These are phyloP conservation scores for Riptortus pedestris DNA, from an alignment of 1,140 invertebrate genomes.

Conservation along the genomic window DNA sequence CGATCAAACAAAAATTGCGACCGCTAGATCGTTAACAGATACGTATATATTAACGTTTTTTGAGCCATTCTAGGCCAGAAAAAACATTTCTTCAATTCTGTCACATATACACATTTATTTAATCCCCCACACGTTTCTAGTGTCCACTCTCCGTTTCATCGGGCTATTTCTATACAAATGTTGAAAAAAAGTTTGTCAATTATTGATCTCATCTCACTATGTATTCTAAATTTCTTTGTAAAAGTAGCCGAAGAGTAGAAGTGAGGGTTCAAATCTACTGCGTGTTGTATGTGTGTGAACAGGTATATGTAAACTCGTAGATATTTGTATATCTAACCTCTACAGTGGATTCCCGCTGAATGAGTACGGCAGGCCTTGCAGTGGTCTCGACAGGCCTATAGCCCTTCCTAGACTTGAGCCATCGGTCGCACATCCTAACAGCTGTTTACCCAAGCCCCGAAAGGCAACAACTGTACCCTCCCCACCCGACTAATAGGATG, in stretches of 20 bases:
- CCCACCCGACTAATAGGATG: neutral
- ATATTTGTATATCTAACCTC: neutral
- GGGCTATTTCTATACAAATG: neutral
- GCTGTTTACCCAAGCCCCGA: neutral
- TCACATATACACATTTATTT: neutral
- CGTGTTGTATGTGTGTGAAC: no score
- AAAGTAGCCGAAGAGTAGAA: no score
- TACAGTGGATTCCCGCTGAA: neutral
- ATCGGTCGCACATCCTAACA: neutral
- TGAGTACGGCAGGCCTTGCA: neutral
- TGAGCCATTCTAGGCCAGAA: no score
- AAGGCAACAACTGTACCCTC: neutral
- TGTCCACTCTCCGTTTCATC: neutral
- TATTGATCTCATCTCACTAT: no score
- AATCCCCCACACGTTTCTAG: neutral
- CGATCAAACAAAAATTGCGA: no score
- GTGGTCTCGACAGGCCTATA: conserved; percentile 1
- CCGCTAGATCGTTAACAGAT: no score
- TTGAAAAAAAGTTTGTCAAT: neutral
- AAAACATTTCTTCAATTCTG: no score
- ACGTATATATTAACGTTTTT: no score
- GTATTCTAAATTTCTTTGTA: no score
- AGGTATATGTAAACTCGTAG: no score
- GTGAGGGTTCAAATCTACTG: no score
- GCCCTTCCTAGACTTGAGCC: neutral